Conservation (phyloP, 2,113 vertebrate genomes). For the Lepisosteus osseus region DNA sequence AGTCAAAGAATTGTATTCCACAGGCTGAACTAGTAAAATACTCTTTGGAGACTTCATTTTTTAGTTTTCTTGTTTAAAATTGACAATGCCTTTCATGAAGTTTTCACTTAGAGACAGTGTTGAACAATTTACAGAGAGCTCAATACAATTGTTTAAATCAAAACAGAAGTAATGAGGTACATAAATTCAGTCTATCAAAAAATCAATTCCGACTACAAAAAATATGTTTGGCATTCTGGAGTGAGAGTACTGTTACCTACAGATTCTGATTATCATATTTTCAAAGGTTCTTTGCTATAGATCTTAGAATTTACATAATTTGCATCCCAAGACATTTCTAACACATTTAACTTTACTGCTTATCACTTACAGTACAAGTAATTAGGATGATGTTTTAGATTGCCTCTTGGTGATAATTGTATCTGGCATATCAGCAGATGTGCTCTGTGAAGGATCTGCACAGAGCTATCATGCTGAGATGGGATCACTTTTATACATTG, state of each 20-base stretch:
- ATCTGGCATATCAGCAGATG: constrained; percentile 25
- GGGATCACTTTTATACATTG: too few relatives aligned
- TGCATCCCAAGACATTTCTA: constrained; percentile 19
- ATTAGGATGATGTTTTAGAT: constrained; percentile 31
- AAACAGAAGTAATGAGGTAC: too few relatives aligned
- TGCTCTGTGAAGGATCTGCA: too few relatives aligned
- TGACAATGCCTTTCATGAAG: too few relatives aligned
- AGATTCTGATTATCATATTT: constrained; percentile 32
- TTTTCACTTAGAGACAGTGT: too few relatives aligned
- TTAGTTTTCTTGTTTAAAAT: too few relatives aligned
- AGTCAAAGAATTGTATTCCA: too few relatives aligned
- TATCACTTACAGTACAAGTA: constrained; percentile 24
- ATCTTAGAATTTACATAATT: neutral
- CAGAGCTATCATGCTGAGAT: too few relatives aligned
- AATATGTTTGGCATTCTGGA: constrained; percentile 16
- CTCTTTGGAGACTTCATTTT: too few relatives aligned
- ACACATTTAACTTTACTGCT: constrained; percentile 22
- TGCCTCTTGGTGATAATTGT: constrained; percentile 32
- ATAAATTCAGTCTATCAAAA: constrained; percentile 5
- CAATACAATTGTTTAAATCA: too few relatives aligned
- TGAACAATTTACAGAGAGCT: too few relatives aligned
- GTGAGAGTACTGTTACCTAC: constrained; percentile 24
- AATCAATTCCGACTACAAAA: constrained; percentile 25
- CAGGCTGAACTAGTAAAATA: too few relatives aligned
- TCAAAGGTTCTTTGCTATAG: constrained; percentile 18